Evolutionary conservation across 1,140 invertebrate genomes (phyloP).

Genomic region (Aculops lycopersici): DNA sequence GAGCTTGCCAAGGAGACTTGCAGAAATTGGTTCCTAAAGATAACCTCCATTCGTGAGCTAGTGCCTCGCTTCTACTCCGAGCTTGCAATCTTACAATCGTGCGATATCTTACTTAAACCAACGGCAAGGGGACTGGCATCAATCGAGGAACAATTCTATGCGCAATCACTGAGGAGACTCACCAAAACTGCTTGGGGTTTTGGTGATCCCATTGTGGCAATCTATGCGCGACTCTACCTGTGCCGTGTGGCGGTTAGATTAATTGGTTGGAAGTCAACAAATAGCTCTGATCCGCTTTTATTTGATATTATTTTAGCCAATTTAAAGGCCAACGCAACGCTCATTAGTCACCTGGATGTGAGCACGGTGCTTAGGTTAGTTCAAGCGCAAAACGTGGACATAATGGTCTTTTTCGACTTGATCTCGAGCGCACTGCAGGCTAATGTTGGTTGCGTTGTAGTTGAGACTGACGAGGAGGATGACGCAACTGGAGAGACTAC

Average conservation of each 20-base stretch:
- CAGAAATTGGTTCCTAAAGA: constrained; percentile 95
- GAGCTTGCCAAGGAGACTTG: constrained; percentile 77
- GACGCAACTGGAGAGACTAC: too few species aligned
- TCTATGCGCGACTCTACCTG: constrained; percentile 62
- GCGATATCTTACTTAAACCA: constrained; percentile 29
- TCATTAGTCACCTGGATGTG: background rate
- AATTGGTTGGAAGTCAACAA: constrained; percentile 51
- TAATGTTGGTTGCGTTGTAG: too few species aligned
- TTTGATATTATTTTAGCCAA: background rate
- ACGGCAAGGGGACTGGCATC: background rate
- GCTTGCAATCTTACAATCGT: constrained; percentile 64
- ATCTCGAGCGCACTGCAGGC: too few species aligned
- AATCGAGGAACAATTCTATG: constrained; percentile 15
- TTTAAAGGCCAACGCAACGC: background rate
- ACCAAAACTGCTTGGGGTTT: constrained; percentile 61
- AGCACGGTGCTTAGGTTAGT: constrained; percentile 10
- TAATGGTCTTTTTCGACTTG: too few species aligned
- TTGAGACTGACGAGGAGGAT: too few species aligned
- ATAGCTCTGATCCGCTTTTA: constrained; percentile 18
- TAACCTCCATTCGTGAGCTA: constrained; percentile 76
- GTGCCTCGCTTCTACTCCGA: constrained; percentile 70
- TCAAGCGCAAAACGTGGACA: too few species aligned
- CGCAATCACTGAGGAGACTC: constrained; percentile 33
- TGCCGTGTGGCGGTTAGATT: constrained; percentile 38
- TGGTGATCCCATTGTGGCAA: constrained; percentile 60